Evolutionary conservation across 2,113 vertebrate genomes (phyloP).

Genomic region (Urocynchramus pylzowi): DNA sequence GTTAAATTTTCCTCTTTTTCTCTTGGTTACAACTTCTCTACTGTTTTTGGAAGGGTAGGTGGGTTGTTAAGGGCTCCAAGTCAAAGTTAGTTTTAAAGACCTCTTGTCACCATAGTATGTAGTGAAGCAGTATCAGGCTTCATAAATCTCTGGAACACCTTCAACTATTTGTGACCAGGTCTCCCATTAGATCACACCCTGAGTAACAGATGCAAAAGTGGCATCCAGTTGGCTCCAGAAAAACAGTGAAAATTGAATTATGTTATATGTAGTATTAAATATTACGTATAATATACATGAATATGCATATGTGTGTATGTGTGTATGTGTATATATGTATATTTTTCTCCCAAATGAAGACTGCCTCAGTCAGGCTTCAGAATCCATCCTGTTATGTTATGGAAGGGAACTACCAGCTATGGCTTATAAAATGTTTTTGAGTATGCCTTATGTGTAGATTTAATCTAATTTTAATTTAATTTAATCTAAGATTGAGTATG

Average conservation of each 20-base stretch:
- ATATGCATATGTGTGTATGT: accelerated
- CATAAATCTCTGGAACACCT: background rate
- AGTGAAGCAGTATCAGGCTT: background rate
- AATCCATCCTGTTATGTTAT: background rate
- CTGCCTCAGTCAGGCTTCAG: background rate
- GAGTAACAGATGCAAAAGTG: background rate
- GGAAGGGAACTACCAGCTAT: background rate
- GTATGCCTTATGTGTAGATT: background rate
- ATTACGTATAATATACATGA: too few relatives aligned
- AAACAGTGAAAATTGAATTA: background rate
- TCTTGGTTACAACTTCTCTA: background rate
- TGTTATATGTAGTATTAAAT: too few relatives aligned
- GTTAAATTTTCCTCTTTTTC: background rate
- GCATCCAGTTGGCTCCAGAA: background rate
- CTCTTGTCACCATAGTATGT: background rate
- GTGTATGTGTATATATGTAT: accelerated
- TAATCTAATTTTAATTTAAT: too few relatives aligned
- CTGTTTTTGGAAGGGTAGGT: background rate
- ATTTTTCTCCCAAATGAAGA: background rate
- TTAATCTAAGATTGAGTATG: too few relatives aligned
- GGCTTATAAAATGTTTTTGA: background rate
- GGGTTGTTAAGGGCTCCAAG: accelerated
- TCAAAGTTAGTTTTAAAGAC: background rate
- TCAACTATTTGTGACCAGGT: background rate
- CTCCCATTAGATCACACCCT: background rate